These are phyloP conservation scores for Enteromius trimaculatus DNA, from an alignment of 2,797 vertebrate species.

Conservation along the genomic window DNA sequence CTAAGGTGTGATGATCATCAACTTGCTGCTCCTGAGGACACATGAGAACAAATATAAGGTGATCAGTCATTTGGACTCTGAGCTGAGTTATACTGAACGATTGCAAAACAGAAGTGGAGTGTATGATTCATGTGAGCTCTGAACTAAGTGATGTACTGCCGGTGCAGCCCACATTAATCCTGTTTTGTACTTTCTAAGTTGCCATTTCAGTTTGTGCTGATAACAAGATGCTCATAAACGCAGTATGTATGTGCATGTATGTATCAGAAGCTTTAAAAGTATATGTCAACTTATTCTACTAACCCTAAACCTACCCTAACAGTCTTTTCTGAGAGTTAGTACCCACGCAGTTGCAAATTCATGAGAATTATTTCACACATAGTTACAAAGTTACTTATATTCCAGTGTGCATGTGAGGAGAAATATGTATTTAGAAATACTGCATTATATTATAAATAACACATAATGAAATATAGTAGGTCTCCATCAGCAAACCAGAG, in stretches of 20 bases:
- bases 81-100: background rate
- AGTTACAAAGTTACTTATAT: background rate
- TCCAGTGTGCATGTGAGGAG: background rate
- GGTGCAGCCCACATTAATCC: conserved; percentile 16
- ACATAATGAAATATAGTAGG: background rate
- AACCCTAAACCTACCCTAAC: too few species aligned
- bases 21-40: conserved; percentile 68
- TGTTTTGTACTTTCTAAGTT: background rate
- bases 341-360: too few species aligned
- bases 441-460: background rate
- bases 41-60: conserved; percentile 54
- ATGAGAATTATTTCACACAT: too few species aligned
- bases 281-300: too few species aligned
- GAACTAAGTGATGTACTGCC: background rate
- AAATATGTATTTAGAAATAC: background rate
- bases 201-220: too few species aligned
- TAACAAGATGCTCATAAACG: too few species aligned
- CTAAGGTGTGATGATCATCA: conserved; percentile 74
- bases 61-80: conserved; percentile 47
- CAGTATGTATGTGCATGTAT: too few species aligned
- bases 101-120: conserved; percentile 12
- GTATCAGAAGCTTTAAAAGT: too few species aligned
- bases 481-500: background rate
- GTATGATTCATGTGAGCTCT: background rate
- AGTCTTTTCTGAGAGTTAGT: too few species aligned